Evolutionary conservation across 1,140 invertebrate species (phyloP), one percentile per base, ranked within the genome.

Genomic region (Linepithema humile): DNA sequence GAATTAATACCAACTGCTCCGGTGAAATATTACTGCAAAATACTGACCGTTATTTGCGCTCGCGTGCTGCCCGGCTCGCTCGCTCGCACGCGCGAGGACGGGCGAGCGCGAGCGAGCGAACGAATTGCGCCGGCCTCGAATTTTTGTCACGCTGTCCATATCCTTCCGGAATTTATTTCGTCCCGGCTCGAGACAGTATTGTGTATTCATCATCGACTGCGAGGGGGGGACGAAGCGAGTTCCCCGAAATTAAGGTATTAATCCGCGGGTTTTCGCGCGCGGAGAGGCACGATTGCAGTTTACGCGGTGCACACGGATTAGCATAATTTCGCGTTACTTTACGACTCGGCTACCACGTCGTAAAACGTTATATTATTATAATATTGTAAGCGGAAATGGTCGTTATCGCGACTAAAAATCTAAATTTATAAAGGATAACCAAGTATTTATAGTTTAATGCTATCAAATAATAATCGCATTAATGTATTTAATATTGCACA

Each of bases 1-100:
- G 93, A 94, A 94, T 94, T 94, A 94, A 94, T 94, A 94, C 93
- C 94, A 94, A 94, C 94, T 94, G 94, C 94, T 94, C 91, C 93
- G 91, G 92, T 94, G 93, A 94, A 94, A 94, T 94, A 94, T 94
- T 94, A 93, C 94, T 94, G 92, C 92, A 94, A 94, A 94, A 94
- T 94, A 93, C 92, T 93, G 93, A 93, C 92, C 93, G 93, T 94
- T 94, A 94, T 94, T 94, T 94, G 88, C 93, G 91, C 83, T 67
- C 72, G 77, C 89, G 91, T 78, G 90, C 78, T 59, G 80, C 70
- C 64, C 85, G 85, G 55, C 29, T 55, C 48, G 48, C 69, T 38
- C n/a, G 3, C 50, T 23, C 53, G 55, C 12, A 7, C n/a, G n/a
- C 50, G 15, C 0, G 35, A 17, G 35, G 7, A 53, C 15, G 50